These are phyloP conservation scores for Holacanthus passer DNA, from an alignment of 2,113 vertebrate species.

Conservation along the genomic window DNA sequence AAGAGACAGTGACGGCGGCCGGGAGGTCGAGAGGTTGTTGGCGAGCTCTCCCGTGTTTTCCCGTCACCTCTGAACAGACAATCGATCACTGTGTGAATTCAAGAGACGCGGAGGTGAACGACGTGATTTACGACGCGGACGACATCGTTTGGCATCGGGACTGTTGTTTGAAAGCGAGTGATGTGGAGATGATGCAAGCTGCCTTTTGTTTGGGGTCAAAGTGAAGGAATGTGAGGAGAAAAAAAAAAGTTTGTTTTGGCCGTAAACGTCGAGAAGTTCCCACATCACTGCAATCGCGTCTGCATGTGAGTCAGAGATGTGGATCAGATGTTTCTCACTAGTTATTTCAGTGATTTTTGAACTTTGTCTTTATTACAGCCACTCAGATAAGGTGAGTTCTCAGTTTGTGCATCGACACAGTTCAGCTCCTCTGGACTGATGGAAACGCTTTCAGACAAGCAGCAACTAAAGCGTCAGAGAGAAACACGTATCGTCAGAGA, in stretches of 20 bases:
- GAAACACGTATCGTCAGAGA: no score
- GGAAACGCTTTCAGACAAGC: no score
- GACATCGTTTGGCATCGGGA: slow-evolving; percentile 28
- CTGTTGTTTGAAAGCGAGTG: slow-evolving; percentile 25
- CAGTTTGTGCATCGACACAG: no score
- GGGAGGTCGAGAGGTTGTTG: slow-evolving; percentile 8
- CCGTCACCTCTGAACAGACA: slow-evolving; percentile 46
- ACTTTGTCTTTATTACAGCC: no score
- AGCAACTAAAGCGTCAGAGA: no score
- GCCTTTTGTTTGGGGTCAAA: slow-evolving; percentile 36
- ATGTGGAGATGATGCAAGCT: slow-evolving; percentile 37
- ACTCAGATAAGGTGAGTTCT: no score
- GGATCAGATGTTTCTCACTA: no score
- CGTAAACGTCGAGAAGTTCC: not conserved
- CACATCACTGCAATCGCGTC: not conserved
- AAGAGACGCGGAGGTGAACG: slow-evolving; percentile 29
- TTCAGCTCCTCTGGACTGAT: no score
- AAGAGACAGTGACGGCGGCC: slow-evolving; percentile 10
- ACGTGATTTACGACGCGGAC: slow-evolving; percentile 54
- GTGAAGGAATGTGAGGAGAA: slow-evolving; percentile 24
- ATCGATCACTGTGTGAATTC: slow-evolving; percentile 34
- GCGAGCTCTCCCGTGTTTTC: slow-evolving; percentile 22
- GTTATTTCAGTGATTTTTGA: not conserved
- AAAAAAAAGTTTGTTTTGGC: slow-evolving; percentile 18
- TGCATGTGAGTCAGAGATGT: slow-evolving; percentile 3